phyloP scores from a whole-genome alignment of 2,797 vertebrate species.

The Scolopax bukidnonensis region DNA sequence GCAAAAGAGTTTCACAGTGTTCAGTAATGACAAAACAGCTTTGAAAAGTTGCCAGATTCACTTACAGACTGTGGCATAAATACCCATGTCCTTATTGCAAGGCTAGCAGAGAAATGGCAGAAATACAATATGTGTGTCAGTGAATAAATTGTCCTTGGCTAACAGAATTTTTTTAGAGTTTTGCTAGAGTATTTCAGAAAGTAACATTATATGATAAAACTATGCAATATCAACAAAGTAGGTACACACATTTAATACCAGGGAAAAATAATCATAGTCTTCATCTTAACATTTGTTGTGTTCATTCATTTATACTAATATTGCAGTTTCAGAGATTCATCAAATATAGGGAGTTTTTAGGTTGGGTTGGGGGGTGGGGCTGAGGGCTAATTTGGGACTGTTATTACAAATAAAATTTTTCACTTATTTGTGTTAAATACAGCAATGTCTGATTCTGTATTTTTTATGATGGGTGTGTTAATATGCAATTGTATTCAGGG shows the following conservation, averaged over 20 bases:
- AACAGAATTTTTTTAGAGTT: not conserved
- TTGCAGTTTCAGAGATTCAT: not conserved
- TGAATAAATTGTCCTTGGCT: not conserved
- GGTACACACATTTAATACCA: not conserved
- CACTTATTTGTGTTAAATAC: not conserved
- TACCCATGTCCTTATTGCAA: not conserved
- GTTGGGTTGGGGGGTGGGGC: rapidly evolving
- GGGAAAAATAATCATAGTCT: not conserved
- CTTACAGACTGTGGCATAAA: not conserved
- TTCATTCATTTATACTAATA: not conserved
- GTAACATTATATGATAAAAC: not conserved
- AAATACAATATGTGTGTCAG: not conserved
- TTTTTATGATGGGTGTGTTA: not conserved
- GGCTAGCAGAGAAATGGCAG: not conserved
- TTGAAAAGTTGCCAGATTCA: not conserved
- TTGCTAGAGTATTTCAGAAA: not conserved
- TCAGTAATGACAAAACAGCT: not conserved
- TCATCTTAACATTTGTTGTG: not conserved
- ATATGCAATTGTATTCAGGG: not conserved
- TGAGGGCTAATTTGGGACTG: not conserved
- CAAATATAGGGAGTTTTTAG: rapidly evolving
- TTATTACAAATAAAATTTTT: not conserved
- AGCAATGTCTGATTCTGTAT: not conserved
- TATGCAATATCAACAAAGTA: not conserved
- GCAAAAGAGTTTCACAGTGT: not conserved